Conservation (phyloP, 2,888 invertebrate species). For the Drosophila buzzatii region DNA sequence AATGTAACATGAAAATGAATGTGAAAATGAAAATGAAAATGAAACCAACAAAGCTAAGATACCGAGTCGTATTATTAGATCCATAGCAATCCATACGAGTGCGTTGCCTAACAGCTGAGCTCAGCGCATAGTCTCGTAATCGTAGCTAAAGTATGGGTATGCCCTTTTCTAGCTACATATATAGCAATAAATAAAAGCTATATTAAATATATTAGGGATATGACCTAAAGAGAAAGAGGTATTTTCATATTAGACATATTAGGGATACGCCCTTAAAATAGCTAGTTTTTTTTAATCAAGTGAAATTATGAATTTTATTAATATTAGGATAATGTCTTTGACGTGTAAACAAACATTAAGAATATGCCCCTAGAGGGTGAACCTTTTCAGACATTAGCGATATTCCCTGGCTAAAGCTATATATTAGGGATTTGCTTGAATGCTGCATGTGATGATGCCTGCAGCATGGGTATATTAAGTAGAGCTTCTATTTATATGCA, state of each 20-base stretch:
- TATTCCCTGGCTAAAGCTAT: not conserved
- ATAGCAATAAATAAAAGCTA: not conserved
- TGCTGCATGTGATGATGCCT: too few species aligned
- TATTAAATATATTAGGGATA: not conserved
- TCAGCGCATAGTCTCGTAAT: not conserved
- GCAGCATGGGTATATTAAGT: too few species aligned
- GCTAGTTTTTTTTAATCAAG: too few species aligned
- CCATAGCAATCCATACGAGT: slow-evolving; percentile 2
- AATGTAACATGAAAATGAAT: not conserved
- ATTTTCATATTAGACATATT: too few species aligned
- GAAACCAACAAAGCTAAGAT: slow-evolving; percentile 27
- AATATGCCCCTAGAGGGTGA: not conserved
- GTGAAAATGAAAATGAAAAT: not conserved
- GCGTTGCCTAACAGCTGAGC: not conserved
- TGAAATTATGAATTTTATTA: too few species aligned
- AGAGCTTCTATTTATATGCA: too few species aligned
- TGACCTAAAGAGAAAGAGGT: too few species aligned
- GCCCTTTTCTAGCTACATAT: not conserved
- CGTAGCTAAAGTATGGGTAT: not conserved
- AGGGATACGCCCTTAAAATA: too few species aligned
- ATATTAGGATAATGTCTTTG: too few species aligned
- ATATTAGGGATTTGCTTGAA: too few species aligned
- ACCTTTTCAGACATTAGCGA: not conserved
- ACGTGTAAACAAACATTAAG: not conserved
- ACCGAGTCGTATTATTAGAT: slow-evolving; percentile 20